Conservation (phyloP, 1,140 invertebrate species). For the Lepidurus couesii region DNA sequence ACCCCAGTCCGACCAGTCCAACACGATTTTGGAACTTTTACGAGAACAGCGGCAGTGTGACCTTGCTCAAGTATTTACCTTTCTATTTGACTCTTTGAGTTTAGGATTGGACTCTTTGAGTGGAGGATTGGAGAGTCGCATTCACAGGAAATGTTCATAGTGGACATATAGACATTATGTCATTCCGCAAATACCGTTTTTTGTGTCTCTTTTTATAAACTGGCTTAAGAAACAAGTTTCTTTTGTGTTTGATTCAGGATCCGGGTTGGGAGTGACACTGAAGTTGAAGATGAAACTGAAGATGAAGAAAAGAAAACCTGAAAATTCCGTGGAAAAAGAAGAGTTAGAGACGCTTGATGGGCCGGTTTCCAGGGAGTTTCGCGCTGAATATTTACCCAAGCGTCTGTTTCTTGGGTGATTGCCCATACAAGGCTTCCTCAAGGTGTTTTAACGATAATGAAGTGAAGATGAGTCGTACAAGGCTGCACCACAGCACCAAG, state of each 20-base stretch:
- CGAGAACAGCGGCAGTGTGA: not conserved
- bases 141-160: not conserved
- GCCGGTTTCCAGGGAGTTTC: not conserved
- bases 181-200: not conserved
- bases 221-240: not conserved
- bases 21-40: not conserved
- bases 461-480: not conserved
- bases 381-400: slow-evolving; percentile 5
- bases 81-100: not conserved
- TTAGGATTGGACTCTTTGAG: too few relatives aligned
- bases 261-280: not conserved
- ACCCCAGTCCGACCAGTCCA: not conserved
- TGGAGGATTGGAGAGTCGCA: not conserved
- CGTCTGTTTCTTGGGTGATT: not conserved
- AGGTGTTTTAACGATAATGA: not conserved
- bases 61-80: slow-evolving; percentile 12
- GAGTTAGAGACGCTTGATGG: not conserved
- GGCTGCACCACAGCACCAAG: not conserved
- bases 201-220: not conserved
- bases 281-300: not conserved
- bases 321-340: not conserved
- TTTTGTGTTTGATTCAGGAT: not conserved
- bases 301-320: not conserved
- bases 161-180: not conserved
- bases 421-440: not conserved